phyloP scores from a whole-genome alignment of 2,113 vertebrate species.

The Stercorarius parasiticus region DNA sequence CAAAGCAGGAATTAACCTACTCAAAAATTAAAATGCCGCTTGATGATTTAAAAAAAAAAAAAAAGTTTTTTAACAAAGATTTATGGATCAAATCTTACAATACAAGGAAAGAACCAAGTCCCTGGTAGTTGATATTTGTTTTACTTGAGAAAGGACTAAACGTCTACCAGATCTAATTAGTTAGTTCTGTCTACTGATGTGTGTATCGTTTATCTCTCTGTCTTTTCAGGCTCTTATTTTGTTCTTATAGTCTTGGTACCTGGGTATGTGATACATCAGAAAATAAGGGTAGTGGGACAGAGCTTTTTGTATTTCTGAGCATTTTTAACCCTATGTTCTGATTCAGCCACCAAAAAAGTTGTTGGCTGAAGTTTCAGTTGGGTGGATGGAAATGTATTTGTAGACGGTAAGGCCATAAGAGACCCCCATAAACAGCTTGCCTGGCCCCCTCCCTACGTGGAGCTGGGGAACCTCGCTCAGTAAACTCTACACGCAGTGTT shows the following conservation, averaged over 20 bases:
- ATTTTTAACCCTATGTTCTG: background rate
- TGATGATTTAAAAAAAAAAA: background rate
- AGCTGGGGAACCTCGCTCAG: rapidly evolving
- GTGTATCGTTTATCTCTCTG: background rate
- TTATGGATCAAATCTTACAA: background rate
- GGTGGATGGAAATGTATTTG: background rate
- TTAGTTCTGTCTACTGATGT: background rate
- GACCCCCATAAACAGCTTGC: background rate
- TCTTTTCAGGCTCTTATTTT: background rate
- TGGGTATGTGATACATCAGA: background rate
- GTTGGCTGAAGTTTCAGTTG: background rate
- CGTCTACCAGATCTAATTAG: background rate
- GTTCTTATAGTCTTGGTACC: background rate
- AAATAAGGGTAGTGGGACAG: background rate
- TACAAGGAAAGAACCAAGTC: background rate
- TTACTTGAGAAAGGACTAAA: background rate
- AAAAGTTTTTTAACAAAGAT: background rate
- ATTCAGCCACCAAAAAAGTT: background rate
- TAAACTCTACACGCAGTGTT: rapidly evolving
- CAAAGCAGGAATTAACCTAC: constrained; percentile 12
- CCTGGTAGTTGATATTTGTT: background rate
- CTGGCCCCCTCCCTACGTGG: background rate
- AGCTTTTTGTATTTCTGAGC: background rate
- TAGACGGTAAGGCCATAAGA: background rate
- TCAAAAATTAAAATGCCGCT: background rate